Evolutionary conservation across 2,888 invertebrate species (phyloP).

Genomic region (Aleiodes leptofemur): DNA sequence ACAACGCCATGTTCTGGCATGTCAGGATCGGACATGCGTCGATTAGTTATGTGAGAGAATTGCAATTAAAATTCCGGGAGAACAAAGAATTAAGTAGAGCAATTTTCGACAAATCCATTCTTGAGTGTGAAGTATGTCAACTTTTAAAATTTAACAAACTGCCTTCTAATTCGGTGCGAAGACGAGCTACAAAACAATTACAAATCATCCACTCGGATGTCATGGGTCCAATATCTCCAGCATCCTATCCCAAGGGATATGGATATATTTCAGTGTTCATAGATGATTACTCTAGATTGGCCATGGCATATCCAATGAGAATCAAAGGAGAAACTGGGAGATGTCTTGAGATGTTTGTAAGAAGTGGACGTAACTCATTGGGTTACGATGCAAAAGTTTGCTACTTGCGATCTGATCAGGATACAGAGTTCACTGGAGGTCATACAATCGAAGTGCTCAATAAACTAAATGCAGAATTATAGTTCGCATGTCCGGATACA

Average conservation of each 20-base stretch:
- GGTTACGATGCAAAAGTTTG: conserved; percentile 50
- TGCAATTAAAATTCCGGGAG: no score
- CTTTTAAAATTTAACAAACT: conserved; percentile 56
- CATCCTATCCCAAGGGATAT: conserved; percentile 43
- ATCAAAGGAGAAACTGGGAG: conserved; percentile 55
- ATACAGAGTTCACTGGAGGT: conserved; percentile 51
- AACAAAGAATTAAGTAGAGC: no score
- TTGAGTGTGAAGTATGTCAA: conserved; percentile 56
- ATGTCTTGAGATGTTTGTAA: conserved; percentile 54
- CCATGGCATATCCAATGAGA: conserved; percentile 53
- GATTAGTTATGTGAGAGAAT: no score
- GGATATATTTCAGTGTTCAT: conserved; percentile 50
- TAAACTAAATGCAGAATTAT: conserved; percentile 41
- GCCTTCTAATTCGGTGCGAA: conserved; percentile 47
- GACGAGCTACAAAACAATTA: conserved; percentile 44
- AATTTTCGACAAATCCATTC: no score
- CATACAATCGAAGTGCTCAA: conserved; percentile 42
- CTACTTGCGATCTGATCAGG: conserved; percentile 47
- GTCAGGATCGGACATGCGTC: conserved; percentile 54
- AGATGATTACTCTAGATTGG: conserved; percentile 55
- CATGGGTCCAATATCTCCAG: conserved; percentile 54
- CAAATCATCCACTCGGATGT: conserved; percentile 53
- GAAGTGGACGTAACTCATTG: conserved; percentile 52
- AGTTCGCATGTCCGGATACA: conserved; percentile 43
- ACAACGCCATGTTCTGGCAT: conserved; percentile 52